Evolutionary conservation across 2,888 invertebrate genomes (phyloP).

Genomic region (Apantesis nais): DNA sequence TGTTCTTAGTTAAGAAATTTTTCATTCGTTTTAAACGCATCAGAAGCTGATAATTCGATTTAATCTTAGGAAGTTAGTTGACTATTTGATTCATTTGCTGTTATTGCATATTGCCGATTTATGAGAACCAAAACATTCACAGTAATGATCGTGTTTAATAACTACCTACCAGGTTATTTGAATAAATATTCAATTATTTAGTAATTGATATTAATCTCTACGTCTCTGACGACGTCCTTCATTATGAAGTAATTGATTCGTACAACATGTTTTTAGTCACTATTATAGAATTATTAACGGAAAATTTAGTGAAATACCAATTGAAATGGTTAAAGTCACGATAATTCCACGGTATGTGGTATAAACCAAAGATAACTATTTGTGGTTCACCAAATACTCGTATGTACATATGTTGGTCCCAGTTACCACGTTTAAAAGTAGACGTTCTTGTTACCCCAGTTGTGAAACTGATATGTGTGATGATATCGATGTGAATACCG

Average conservation of each 20-base stretch:
- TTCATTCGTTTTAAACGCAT: not conserved
- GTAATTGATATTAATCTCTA: conserved; percentile 4
- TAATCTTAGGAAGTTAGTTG: not conserved
- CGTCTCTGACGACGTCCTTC: conserved; percentile 2
- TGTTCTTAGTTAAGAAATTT: not conserved
- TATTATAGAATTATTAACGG: not conserved
- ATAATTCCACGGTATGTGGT: not conserved
- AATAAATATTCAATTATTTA: conserved; percentile 4
- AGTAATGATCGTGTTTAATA: not conserved
- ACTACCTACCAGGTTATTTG: not conserved
- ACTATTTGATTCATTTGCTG: not conserved
- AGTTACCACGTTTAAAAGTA: not conserved
- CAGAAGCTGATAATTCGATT: not conserved
- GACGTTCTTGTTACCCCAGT: not conserved
- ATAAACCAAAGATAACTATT: not conserved
- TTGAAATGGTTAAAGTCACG: not conserved
- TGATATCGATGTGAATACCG: too few relatives aligned
- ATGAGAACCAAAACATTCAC: conserved; percentile 2
- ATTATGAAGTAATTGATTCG: not conserved
- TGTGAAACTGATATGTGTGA: too few relatives aligned
- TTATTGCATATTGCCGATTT: not conserved
- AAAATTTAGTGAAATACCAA: not conserved
- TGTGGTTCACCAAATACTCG: not conserved
- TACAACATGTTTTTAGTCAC: not conserved
- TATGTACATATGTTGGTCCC: too few relatives aligned